These are phyloP conservation scores for Cebus imitator DNA, from an alignment of 2,113 vertebrate species.

Conservation along the genomic window DNA sequence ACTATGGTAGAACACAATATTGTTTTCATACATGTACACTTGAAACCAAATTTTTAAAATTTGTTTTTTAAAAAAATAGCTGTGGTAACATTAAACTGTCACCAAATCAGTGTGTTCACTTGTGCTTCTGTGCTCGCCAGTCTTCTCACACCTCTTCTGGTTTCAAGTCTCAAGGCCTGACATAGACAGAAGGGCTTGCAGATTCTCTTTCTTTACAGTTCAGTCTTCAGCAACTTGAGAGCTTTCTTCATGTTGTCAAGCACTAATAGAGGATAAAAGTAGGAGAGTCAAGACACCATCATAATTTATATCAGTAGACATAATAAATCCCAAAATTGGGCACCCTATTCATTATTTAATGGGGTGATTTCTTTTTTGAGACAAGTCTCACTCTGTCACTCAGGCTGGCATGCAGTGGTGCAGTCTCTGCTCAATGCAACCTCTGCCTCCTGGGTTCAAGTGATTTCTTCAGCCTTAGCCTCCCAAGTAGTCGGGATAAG, in stretches of 20 bases:
- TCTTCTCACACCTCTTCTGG: conserved; percentile 59
- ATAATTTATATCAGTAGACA: background rate
- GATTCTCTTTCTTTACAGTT: conserved; percentile 79
- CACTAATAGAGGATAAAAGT: conserved; percentile 79
- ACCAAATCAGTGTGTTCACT: conserved; percentile 45
- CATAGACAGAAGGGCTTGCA: conserved; percentile 11
- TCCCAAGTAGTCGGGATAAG: too few relatives aligned
- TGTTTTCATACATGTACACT: conserved; percentile 70
- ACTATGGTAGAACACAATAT: conserved; percentile 70
- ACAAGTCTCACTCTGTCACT: too few relatives aligned
- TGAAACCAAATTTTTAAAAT: conserved; percentile 63
- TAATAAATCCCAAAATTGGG: background rate
- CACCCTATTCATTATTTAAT: background rate
- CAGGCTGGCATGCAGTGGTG: too few relatives aligned
- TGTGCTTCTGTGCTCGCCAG: conserved; percentile 55
- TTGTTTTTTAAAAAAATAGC: conserved; percentile 73
- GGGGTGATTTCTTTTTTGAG: background rate
- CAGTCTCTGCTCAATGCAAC: too few relatives aligned
- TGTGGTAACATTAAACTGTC: conserved; percentile 70
- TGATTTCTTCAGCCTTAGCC: too few relatives aligned
- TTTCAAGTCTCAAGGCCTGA: background rate
- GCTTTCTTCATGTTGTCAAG: conserved; percentile 89
- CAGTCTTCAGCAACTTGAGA: conserved; percentile 86
- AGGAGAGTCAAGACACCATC: background rate
- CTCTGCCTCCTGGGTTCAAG: too few relatives aligned